Conservation (phyloP, 2,888 invertebrate species). For the Caenorhabditis angaria region DNA sequence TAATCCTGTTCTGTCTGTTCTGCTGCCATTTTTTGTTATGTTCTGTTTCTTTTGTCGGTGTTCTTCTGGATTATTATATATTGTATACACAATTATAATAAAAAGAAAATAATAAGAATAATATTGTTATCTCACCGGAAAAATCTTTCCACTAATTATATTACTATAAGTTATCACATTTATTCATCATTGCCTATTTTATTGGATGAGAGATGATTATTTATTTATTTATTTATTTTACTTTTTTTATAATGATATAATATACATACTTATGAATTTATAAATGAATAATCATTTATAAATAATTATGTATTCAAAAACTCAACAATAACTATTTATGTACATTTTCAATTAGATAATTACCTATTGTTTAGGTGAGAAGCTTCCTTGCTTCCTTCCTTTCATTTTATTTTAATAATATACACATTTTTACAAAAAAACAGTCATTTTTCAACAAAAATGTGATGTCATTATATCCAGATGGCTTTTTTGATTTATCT, state of each 20-base stretch:
- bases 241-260: not conserved
- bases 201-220: not conserved
- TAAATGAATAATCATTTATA: not conserved
- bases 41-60: conserved; percentile 4
- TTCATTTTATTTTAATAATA: not conserved
- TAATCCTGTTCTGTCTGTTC: conserved; percentile 4
- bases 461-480: conserved; percentile 7
- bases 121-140: not conserved
- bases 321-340: conserved; percentile 12
- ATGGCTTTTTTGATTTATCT: conserved; percentile 2
- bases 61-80: conserved; percentile 4
- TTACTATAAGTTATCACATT: conserved; percentile 2
- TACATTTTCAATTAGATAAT: conserved; percentile 43
- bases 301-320: not conserved
- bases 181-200: not conserved
- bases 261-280: not conserved
- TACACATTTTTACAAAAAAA: not conserved
- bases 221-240: not conserved
- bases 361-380: conserved; percentile 33
- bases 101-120: not conserved
- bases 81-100: not conserved
- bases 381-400: not conserved
- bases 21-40: conserved; percentile 3
- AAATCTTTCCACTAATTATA: not conserved
- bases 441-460: conserved; percentile 4